Conservation (phyloP, 2,113 vertebrate species). For the Tragelaphus imberbis region DNA sequence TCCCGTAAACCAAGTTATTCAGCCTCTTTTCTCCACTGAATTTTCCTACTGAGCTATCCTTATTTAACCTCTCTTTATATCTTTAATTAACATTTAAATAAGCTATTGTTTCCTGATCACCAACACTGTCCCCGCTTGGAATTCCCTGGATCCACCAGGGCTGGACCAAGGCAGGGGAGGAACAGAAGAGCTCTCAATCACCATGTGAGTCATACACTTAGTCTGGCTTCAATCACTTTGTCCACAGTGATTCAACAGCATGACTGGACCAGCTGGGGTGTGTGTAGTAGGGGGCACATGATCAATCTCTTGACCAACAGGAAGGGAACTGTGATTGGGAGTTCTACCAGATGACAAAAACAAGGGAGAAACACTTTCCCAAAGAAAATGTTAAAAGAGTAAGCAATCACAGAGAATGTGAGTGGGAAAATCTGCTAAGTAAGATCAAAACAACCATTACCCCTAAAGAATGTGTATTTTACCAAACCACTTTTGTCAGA, state of each 20-base stretch:
- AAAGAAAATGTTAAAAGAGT: not conserved
- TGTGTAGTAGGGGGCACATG: fast-evolving
- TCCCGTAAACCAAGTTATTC: too few relatives aligned
- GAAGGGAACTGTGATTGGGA: not conserved
- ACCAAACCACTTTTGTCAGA: not conserved
- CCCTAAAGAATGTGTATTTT: not conserved
- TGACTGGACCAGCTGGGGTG: not conserved
- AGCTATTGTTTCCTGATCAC: too few relatives aligned
- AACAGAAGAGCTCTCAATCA: not conserved
- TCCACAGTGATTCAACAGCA: not conserved
- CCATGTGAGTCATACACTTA: fast-evolving
- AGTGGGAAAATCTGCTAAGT: not conserved
- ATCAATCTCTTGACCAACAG: not conserved
- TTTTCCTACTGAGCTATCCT: too few relatives aligned
- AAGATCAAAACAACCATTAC: not conserved
- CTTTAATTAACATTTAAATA: too few relatives aligned
- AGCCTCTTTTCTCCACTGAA: too few relatives aligned
- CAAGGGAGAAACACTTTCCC: not conserved
- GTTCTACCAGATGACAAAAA: not conserved
- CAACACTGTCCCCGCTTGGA: too few relatives aligned
- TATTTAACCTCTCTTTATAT: too few relatives aligned
- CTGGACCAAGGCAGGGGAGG: not conserved
- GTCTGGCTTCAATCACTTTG: not conserved
- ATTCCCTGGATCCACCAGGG: too few relatives aligned
- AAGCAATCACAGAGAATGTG: not conserved